These are phyloP conservation scores for Drosophila repleta DNA, from an alignment of 1,140 invertebrate genomes.

Conservation along the genomic window DNA sequence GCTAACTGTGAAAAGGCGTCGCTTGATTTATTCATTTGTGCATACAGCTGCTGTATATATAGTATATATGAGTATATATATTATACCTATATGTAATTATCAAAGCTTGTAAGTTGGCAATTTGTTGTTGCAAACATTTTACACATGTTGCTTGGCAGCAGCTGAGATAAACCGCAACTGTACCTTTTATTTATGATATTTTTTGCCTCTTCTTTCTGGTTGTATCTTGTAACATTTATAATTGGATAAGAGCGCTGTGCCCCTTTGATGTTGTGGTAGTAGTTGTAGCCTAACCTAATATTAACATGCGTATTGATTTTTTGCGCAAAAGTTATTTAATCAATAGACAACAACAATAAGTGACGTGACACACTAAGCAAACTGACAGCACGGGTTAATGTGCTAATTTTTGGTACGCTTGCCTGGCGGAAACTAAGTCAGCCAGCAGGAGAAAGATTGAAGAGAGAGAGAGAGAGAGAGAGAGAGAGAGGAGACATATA, in stretches of 20 bases:
- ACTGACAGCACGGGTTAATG: constrained; percentile 71
- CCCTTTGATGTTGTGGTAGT: constrained; percentile 36
- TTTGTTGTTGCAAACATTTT: constrained; percentile 42
- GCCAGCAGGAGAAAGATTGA: not conserved
- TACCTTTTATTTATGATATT: constrained; percentile 29
- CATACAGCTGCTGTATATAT: constrained; percentile 56
- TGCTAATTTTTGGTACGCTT: constrained; percentile 71
- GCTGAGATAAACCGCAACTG: constrained; percentile 21
- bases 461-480: not conserved
- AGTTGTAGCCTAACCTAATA: constrained; percentile 12
- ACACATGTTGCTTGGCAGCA: constrained; percentile 35
- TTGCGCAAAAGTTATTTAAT: constrained; percentile 68
- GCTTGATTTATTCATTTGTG: constrained; percentile 74
- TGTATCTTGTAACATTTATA: constrained; percentile 40
- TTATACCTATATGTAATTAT: constrained; percentile 50
- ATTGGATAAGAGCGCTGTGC: constrained; percentile 56
- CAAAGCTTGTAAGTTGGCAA: constrained; percentile 43
- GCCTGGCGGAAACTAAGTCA: constrained; percentile 30
- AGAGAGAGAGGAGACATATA: constrained; percentile 24
- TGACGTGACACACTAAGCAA: constrained; percentile 38
- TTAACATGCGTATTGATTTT: constrained; percentile 58
- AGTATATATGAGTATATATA: constrained; percentile 10
- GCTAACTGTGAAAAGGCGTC: constrained; percentile 71
- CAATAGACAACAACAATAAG: constrained; percentile 47
- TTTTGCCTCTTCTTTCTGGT: constrained; percentile 4